phyloP scores from a whole-genome alignment of 2,888 invertebrate genomes.

The Diarsia dahlii region DNA sequence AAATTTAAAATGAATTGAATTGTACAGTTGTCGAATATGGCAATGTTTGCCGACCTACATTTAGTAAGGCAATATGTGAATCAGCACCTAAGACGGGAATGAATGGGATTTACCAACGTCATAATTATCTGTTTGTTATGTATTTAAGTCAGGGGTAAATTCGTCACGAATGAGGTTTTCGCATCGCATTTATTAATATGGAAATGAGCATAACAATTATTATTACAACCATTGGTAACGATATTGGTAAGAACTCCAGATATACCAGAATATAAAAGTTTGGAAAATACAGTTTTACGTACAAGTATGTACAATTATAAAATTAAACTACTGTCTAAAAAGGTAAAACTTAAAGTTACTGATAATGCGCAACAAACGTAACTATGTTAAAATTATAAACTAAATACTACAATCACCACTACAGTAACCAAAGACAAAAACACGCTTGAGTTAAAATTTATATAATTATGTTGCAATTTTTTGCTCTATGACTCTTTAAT shows the following conservation, averaged over 20 bases:
- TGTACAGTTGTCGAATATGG: neutral
- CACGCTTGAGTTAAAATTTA: neutral
- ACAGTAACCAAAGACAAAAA: neutral
- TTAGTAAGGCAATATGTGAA: neutral
- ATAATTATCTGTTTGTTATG: conserved; percentile 1
- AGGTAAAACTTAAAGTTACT: neutral
- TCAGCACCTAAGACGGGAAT: conserved; percentile 18
- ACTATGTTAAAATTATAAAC: neutral
- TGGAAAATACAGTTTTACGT: neutral
- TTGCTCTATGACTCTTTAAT: neutral
- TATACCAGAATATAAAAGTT: neutral
- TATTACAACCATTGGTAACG: too few relatives aligned
- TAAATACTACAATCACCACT: neutral
- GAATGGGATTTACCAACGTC: conserved; percentile 25
- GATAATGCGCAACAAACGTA: neutral
- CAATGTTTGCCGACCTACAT: neutral
- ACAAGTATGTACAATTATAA: too few relatives aligned
- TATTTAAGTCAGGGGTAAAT: conserved; percentile 40
- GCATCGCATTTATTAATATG: neutral
- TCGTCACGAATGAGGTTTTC: neutral
- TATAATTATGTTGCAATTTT: neutral
- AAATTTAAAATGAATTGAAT: neutral
- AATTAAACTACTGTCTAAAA: too few relatives aligned
- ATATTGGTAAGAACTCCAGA: too few relatives aligned
- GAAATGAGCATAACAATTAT: neutral